phyloP scores from a whole-genome alignment of 1,140 invertebrate genomes.

The Aradophagus sp. region DNA sequence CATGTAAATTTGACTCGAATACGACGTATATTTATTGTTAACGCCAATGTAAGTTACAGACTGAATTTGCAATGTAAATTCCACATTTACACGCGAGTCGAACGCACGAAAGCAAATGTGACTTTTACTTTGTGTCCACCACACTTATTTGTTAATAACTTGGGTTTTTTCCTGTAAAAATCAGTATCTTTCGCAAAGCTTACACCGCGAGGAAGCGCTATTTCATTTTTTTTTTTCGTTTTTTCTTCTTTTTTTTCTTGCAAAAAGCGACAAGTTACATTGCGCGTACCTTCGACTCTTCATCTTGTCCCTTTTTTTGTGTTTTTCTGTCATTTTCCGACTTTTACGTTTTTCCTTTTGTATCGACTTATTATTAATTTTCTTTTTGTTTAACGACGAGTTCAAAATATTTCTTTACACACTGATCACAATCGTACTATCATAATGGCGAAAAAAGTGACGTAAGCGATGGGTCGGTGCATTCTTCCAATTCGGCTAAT shows the following conservation, averaged over 20 bases:
- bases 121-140: slow-evolving; percentile 46
- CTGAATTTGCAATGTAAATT: slow-evolving; percentile 59
- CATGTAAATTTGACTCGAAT: slow-evolving; percentile 46
- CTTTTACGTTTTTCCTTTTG: slow-evolving; percentile 15
- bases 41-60: slow-evolving; percentile 56
- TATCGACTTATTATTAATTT: slow-evolving; percentile 36
- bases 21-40: slow-evolving; percentile 29
- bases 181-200: slow-evolving; percentile 51
- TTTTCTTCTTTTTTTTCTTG: too few species aligned
- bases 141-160: slow-evolving; percentile 16
- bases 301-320: slow-evolving; percentile 14
- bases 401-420: slow-evolving; percentile 60
- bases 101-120: slow-evolving; percentile 59
- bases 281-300: slow-evolving; percentile 60
- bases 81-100: slow-evolving; percentile 60
- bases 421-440: slow-evolving; percentile 60
- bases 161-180: slow-evolving; percentile 22
- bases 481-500: slow-evolving; percentile 37
- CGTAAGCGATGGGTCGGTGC: slow-evolving; percentile 56
- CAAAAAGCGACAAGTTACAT: slow-evolving; percentile 58
- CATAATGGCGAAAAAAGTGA: slow-evolving; percentile 56
- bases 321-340: slow-evolving; percentile 17
- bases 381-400: slow-evolving; percentile 53
- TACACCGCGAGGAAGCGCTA: slow-evolving; percentile 57
- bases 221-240: slow-evolving; percentile 50